Percentiles rank a stretch among this genome's conserved stretches.
These are phyloP conservation scores for Accipiter virgatus DNA, from an alignment of 2,113 vertebrate genomes.

Conservation along the genomic window DNA sequence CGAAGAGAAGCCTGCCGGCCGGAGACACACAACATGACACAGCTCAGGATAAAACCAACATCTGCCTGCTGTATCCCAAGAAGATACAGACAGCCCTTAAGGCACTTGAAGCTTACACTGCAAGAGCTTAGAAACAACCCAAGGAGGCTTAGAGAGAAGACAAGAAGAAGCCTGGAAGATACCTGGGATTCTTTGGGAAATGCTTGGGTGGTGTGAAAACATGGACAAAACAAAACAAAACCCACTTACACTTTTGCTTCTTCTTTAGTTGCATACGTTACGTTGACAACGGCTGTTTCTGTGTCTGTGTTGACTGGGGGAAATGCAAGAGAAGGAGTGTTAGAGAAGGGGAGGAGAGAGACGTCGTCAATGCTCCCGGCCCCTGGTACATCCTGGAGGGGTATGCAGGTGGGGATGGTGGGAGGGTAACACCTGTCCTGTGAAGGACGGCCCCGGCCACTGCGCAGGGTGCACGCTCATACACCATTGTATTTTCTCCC, in stretches of 20 bases:
- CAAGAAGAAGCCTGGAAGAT: background rate
- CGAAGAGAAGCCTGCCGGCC: background rate
- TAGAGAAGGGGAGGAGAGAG: background rate
- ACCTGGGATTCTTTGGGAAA: background rate
- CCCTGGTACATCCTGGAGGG: fast-evolving
- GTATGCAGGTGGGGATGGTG: fast-evolving
- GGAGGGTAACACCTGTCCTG: background rate
- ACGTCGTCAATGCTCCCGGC: fast-evolving
- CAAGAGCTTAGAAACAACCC: background rate
- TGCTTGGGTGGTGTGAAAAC: background rate
- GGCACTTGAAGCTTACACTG: background rate
- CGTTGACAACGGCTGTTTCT: conserved; percentile 95
- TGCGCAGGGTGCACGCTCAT: fast-evolving
- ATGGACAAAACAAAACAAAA: fast-evolving
- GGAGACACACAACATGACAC: background rate
- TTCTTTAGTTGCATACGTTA: conserved; percentile 89
- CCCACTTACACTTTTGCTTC: conserved; percentile 91
- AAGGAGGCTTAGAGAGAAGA: background rate
- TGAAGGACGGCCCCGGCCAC: fast-evolving
- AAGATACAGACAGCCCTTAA: background rate
- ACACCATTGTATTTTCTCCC: background rate
- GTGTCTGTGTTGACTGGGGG: conserved; percentile 90
- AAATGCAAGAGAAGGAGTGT: background rate
- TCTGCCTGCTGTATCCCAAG: background rate
- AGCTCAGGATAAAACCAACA: background rate